A percentile compares a stretch with the other conserved stretches of the same genome.
Conservation (phyloP, 2,888 invertebrate species). For the Ectemnius lituratus region DNA sequence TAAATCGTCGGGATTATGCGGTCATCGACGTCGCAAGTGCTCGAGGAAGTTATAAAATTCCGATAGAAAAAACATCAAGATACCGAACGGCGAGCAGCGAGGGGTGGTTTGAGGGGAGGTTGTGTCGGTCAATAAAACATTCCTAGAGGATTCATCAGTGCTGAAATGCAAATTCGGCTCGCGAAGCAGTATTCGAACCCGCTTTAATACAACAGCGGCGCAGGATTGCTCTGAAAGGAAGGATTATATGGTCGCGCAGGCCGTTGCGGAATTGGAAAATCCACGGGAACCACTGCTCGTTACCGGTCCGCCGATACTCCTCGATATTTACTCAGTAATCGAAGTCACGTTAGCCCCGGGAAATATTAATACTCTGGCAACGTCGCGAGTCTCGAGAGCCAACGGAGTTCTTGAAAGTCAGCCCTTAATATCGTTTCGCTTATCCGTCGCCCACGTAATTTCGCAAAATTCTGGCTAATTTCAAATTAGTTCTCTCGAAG, state of each 20-base stretch:
- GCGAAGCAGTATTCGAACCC: constrained; percentile 25
- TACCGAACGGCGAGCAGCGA: too few relatives aligned
- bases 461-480: too few relatives aligned
- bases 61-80: too few relatives aligned
- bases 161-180: constrained; percentile 42
- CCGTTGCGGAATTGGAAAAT: constrained; percentile 47
- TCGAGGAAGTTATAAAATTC: too few relatives aligned
- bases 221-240: constrained; percentile 43
- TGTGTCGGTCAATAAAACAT: constrained; percentile 5
- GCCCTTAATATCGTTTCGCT: too few relatives aligned
- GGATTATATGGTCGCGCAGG: constrained; percentile 31
- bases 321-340: constrained; percentile 50
- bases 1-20: too few relatives aligned
- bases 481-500: too few relatives aligned
- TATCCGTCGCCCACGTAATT: too few relatives aligned
- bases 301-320: constrained; percentile 27
- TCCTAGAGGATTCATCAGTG: constrained; percentile 39
- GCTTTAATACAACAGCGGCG: constrained; percentile 45
- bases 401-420: too few relatives aligned
- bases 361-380: constrained; percentile 65
- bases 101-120: background rate
- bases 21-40: too few relatives aligned
- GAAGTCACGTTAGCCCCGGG: constrained; percentile 40
- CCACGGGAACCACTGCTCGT: constrained; percentile 41
- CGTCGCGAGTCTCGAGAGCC: constrained; percentile 29